Conservation (phyloP, 1,140 invertebrate genomes). For the Drusus annulatus region DNA sequence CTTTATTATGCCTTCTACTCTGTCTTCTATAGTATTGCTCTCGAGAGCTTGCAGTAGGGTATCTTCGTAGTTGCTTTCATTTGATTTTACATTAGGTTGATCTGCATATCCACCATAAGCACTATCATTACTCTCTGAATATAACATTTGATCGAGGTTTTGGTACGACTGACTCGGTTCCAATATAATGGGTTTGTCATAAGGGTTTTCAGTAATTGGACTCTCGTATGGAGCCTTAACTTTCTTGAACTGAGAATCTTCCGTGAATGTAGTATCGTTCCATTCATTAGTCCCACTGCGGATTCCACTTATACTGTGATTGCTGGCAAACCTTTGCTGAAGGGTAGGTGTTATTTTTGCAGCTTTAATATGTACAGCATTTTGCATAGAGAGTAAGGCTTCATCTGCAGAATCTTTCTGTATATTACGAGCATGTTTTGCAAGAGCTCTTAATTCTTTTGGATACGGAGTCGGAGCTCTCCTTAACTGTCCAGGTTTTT, state of each 20-base stretch:
- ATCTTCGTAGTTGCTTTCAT: conserved; percentile 28
- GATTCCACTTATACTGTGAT: conserved; percentile 60
- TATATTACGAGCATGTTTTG: conserved; percentile 80
- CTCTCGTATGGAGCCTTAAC: conserved; percentile 66
- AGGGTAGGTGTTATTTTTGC: conserved; percentile 71
- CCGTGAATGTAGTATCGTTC: conserved; percentile 40
- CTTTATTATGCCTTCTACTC: conserved; percentile 55
- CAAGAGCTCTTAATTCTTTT: conserved; percentile 90
- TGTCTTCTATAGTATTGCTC: conserved; percentile 49
- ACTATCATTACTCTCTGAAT: conserved; percentile 64
- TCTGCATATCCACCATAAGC: conserved; percentile 55
- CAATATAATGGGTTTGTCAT: conserved; percentile 68
- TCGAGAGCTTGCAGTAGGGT: conserved; percentile 5
- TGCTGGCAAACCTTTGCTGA: conserved; percentile 70
- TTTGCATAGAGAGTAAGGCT: conserved; percentile 68
- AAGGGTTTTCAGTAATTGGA: conserved; percentile 66
- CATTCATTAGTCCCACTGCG: conserved; percentile 36
- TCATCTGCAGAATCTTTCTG: conserved; percentile 70
- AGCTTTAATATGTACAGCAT: conserved; percentile 70
- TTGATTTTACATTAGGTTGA: conserved; percentile 17
- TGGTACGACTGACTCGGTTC: conserved; percentile 69
- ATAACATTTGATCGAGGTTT: conserved; percentile 69
- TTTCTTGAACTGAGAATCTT: conserved; percentile 59
- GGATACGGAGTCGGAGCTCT: conserved; percentile 93
- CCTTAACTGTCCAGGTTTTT: conserved; percentile 73